Evolutionary conservation across 2,797 vertebrate genomes (phyloP), one percentile per base, ranked within the genome.

Genomic region (Decapterus maruadsi): DNA sequence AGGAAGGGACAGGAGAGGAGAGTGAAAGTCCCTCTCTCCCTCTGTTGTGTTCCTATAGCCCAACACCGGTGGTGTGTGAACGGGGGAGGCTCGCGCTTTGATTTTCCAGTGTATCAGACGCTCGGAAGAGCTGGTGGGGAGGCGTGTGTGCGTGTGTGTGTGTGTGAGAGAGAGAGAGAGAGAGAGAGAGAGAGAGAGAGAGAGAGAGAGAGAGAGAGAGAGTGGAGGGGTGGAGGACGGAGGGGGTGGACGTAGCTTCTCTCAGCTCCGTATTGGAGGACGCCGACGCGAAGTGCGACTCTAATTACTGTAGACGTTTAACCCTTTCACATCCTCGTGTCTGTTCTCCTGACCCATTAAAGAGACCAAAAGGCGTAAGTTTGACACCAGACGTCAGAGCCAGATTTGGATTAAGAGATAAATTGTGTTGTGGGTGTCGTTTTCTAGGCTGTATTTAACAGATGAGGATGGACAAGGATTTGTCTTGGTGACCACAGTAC

Each of bases 301-400:
- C 75, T 91, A 94, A 94, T 95, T 94, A 94, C 93, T 91, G 93
- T 93, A 90, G 89, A 91, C 82, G 68, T 95, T 95, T 97, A 97
- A 97, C 96, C 92, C 93, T 78, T 92, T 88, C 93, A 31, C 60
- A 59, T 87, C 87, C 76, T 38, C 42, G 8, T 72, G 79, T 89
- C 84, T 90, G 70, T 79, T 82, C 62, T 71, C 81, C 64, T 90
- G 89, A 87, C 82, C 91, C 75, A 89, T 84, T 90, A 90, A 89
- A 84, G 51, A 80, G 53, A 82, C 46, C 62, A 82, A 72, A 77
- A 78, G 84, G 85, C 71, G 83, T 69, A 79, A 68, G 10, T 89
- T 90, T 90, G 84, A 92, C 87, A 88, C 68, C 82, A 90, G 85
- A 91, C 86, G 83, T 82, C 82, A 88, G 82, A 87, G 77, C 22